These are phyloP conservation scores for Phoeniculus purpureus DNA, from an alignment of 2,797 vertebrate genomes.

Conservation along the genomic window DNA sequence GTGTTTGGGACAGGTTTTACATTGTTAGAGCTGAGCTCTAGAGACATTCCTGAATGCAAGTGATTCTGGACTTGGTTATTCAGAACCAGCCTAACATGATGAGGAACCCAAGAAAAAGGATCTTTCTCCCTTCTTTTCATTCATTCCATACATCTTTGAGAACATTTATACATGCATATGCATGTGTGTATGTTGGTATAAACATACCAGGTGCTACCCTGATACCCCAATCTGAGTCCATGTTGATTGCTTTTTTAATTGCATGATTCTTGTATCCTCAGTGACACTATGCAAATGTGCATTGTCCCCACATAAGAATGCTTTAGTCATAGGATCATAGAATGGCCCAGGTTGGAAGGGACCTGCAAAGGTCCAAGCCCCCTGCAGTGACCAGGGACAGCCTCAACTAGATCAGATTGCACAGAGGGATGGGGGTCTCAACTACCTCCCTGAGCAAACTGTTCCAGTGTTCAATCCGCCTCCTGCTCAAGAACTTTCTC, in stretches of 20 bases:
- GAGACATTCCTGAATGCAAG: background rate
- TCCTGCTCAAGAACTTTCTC: too few relatives aligned
- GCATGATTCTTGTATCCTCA: background rate
- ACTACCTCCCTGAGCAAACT: too few relatives aligned
- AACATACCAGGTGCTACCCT: background rate
- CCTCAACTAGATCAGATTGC: too few relatives aligned
- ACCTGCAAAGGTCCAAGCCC: too few relatives aligned
- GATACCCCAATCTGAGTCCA: background rate
- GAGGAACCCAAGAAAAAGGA: background rate
- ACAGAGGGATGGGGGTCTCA: too few relatives aligned
- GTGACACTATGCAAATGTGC: background rate
- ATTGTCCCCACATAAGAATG: background rate
- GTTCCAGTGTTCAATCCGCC: too few relatives aligned
- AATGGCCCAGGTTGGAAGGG: too few relatives aligned
- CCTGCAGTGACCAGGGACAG: too few relatives aligned
- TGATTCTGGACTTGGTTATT: background rate
- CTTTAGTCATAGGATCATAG: too few relatives aligned
- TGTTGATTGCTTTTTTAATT: background rate
- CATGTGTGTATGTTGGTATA: background rate
- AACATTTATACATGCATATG: background rate
- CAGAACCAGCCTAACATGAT: background rate
- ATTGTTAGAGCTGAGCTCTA: background rate
- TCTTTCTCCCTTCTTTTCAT: background rate
- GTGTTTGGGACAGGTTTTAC: background rate
- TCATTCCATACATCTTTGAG: background rate